Base-by-base conservation (phyloP, 2,797 vertebrate species). In the Ispidina lecontei region DNA sequence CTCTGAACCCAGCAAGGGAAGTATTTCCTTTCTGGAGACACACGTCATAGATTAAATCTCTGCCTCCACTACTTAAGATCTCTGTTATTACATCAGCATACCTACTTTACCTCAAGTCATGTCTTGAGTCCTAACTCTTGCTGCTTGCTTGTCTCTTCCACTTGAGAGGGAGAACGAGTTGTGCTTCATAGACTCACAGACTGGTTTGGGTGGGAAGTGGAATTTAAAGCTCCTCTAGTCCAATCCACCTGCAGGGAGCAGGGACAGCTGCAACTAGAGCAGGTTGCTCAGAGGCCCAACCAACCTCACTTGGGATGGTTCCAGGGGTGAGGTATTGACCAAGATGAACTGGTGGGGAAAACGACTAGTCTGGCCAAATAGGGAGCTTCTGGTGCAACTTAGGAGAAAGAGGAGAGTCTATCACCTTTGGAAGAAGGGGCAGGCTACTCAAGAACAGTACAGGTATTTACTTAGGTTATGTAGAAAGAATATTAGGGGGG, bases 11-110 rank as follows among this genome's bases (percentile, higher is more conserved):
- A 68, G 85, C 74, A 90, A 90, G 68, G 58, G 20, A 94, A 84
- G 21, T 56, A 82, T 76, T 91, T 96, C 89, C 95, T 91, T 90
- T 69, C 88, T 90, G 60, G 60, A 91, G 68, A 90, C 63, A 89
- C 31, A 54, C 21, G 29, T 68, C 81, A 92, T 12, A 82, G 71
- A 90, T 91, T 86, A 91, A 91, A 87, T 60, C 64, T 91, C 77
- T 82, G 80, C 74, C 71, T 94, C 83, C 68, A 60, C 59, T 56
- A 64, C 47, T 80, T 91, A 78, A 89, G 72, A 35, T 86, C 84
- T 93, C 54, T 81, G 70, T 84, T 88, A 86, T 55, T 75, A 78
- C 52, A 70, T 73, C 68, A 93, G 68, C 74, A 70, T 60, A 67
- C 23, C 68, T 71, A 60, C 35, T 35, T 54, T 39, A 73, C 49